A percentile compares a stretch with the other conserved stretches of the same genome.
phyloP scores from a whole-genome alignment of 1,140 invertebrate genomes.

The Gyrodactylus bullatarudis region DNA sequence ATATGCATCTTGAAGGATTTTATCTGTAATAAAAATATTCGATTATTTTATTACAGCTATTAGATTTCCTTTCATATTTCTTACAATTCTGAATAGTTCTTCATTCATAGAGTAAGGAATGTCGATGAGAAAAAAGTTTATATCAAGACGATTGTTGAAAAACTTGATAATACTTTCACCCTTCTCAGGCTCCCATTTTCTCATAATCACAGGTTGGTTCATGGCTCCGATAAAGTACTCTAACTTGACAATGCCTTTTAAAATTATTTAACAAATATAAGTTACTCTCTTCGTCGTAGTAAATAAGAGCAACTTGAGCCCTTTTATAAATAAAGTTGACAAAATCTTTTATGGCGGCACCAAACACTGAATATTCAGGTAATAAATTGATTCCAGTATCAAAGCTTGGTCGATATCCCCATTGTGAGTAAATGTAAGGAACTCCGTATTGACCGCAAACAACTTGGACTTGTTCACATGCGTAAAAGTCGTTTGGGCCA shows the following conservation, averaged over 20 bases:
- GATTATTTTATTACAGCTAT: not conserved
- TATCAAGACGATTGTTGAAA: not conserved
- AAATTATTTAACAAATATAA: not conserved
- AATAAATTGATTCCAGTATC: not conserved
- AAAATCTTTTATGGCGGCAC: not conserved
- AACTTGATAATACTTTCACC: not conserved
- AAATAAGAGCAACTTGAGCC: not conserved
- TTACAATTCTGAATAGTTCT: not conserved
- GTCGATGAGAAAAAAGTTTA: not conserved
- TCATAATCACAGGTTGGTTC: not conserved
- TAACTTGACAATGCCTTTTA: not conserved
- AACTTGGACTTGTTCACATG: not conserved
- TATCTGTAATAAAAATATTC: not conserved
- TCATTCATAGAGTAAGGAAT: not conserved
- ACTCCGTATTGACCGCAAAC: not conserved
- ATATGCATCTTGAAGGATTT: not conserved
- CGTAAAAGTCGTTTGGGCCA: not conserved
- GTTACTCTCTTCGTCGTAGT: not conserved
- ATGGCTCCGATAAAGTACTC: not conserved
- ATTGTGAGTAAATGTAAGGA: not conserved
- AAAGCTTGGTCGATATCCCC: not conserved
- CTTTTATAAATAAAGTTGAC: not conserved
- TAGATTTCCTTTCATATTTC: not conserved
- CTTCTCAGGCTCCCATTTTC: not conserved
- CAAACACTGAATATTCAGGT: not conserved